Percentiles rank a stretch among this genome's conserved stretches.
Evolutionary conservation across 2,797 vertebrate species (phyloP).

Genomic region (Hypotaenidia philippensis): DNA sequence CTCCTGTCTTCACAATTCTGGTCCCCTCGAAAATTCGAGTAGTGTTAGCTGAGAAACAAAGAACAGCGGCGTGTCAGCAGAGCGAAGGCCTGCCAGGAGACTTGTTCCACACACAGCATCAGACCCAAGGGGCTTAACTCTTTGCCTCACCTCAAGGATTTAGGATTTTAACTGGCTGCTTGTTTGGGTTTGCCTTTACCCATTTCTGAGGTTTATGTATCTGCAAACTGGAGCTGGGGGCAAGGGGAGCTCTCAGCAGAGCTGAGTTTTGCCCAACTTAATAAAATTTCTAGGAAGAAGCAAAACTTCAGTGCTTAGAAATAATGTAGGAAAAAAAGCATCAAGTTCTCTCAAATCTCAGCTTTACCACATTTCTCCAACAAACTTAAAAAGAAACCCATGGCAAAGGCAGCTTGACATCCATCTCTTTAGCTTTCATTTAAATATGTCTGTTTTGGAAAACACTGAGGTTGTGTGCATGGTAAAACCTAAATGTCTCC

Average conservation of each 20-base stretch:
- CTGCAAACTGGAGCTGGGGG: background rate
- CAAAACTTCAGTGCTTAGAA: background rate
- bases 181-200: background rate
- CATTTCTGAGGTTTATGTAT: background rate
- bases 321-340: background rate
- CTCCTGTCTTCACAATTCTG: constrained; percentile 96
- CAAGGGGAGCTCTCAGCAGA: background rate
- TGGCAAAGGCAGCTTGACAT: background rate
- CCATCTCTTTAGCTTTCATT: background rate
- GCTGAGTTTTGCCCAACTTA: background rate
- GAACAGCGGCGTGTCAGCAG: background rate
- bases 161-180: background rate
- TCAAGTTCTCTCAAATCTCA: background rate
- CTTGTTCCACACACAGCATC: background rate
- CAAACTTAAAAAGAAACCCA: constrained; percentile 1
- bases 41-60: constrained; percentile 89
- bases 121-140: background rate
- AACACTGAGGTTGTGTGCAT: background rate
- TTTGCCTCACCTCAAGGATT: background rate
- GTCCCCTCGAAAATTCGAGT: constrained; percentile 97
- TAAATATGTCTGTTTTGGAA: constrained; percentile 28
- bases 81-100: background rate
- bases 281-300: background rate
- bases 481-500: constrained; percentile 20
- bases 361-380: constrained; percentile 1